These are phyloP conservation scores for Paralvinella palmiformis DNA, from an alignment of 1,140 invertebrate genomes.

Conservation along the genomic window DNA sequence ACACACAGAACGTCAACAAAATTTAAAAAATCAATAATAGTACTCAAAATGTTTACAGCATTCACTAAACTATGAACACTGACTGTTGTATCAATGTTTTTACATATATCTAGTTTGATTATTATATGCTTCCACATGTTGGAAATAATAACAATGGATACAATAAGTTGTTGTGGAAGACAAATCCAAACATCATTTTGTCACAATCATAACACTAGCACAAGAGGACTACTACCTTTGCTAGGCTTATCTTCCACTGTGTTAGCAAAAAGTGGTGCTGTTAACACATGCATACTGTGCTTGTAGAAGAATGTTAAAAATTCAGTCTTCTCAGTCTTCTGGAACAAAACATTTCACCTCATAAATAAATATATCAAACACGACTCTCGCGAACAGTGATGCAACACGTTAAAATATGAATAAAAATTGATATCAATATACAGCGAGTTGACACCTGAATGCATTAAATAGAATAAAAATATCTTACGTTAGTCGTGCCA, in stretches of 20 bases:
- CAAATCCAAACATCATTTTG: too few species aligned
- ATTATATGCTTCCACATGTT: too few species aligned
- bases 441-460: not conserved
- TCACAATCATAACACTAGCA: too few species aligned
- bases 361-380: not conserved
- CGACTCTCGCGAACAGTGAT: not conserved
- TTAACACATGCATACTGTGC: slow-evolving; percentile 91
- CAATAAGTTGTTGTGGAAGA: too few species aligned
- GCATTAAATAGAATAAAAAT: not conserved
- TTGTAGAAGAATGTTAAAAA: slow-evolving; percentile 99
- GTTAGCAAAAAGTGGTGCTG: slow-evolving; percentile 81
- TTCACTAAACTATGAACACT: too few species aligned
- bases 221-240: too few species aligned
- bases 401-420: not conserved
- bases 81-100: too few species aligned
- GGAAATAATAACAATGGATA: too few species aligned
- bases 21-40: too few species aligned
- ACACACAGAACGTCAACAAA: too few species aligned
- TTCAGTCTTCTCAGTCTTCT: slow-evolving; percentile 93
- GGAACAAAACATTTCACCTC: slow-evolving; percentile 17
- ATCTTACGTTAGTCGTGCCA: slow-evolving; percentile 64
- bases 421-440: not conserved
- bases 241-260: slow-evolving; percentile 79
- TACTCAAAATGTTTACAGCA: too few species aligned
- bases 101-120: too few species aligned